Conservation (phyloP, 2,888 invertebrate species). For the Apodemia hepburni region DNA sequence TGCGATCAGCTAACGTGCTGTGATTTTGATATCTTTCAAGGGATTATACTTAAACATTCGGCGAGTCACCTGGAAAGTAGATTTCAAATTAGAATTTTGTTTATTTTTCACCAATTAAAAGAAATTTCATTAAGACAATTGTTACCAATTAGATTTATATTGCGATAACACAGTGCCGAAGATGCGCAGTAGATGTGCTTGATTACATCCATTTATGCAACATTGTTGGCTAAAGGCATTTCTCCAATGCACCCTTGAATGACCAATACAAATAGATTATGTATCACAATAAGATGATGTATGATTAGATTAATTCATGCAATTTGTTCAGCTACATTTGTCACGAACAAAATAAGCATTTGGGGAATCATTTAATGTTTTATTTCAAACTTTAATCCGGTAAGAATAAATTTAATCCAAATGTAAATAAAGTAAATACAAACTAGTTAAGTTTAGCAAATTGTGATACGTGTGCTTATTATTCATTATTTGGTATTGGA, state of each 20-base stretch:
- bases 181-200: conserved; percentile 50
- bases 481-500: not conserved
- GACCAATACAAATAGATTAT: not conserved
- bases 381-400: too few relatives aligned
- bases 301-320: too few relatives aligned
- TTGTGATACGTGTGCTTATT: too few relatives aligned
- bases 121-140: conserved; percentile 55
- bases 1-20: conserved; percentile 61
- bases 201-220: conserved; percentile 51
- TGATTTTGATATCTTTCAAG: conserved; percentile 67
- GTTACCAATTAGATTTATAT: conserved; percentile 55
- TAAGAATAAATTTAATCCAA: too few relatives aligned
- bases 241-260: not conserved
- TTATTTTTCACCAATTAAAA: conserved; percentile 68
- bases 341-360: too few relatives aligned
- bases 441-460: too few relatives aligned
- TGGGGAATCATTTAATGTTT: too few relatives aligned
- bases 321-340: too few relatives aligned
- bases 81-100: conserved; percentile 79
- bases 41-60: conserved; percentile 75
- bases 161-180: conserved; percentile 50
- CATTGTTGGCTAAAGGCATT: conserved; percentile 17
- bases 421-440: too few relatives aligned
- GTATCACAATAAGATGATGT: not conserved
- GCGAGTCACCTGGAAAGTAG: conserved; percentile 79